Evolutionary conservation across 2,113 vertebrate genomes (phyloP).

Genomic region (Heptranchias perlo): DNA sequence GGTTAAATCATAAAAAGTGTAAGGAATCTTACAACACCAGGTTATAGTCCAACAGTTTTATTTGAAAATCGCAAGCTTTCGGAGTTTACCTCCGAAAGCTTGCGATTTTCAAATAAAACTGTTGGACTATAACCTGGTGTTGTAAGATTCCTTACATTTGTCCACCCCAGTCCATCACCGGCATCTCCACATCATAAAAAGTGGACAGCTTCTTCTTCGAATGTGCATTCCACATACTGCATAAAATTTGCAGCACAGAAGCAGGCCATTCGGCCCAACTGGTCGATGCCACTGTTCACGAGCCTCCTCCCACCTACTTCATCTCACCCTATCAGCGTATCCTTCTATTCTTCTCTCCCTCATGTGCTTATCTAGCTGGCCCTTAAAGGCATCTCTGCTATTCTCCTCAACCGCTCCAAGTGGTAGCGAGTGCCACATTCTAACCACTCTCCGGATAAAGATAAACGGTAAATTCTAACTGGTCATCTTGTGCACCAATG

Average conservation of each 20-base stretch:
- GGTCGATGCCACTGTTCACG: not conserved
- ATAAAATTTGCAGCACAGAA: not conserved
- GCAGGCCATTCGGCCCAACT: not conserved
- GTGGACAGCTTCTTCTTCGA: slow-evolving; percentile 37
- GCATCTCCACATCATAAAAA: too few relatives aligned
- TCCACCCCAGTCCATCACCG: too few relatives aligned
- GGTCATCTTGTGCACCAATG: not conserved
- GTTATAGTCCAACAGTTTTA: too few relatives aligned
- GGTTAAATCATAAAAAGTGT: not conserved
- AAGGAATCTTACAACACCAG: too few relatives aligned
- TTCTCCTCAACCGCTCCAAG: not conserved
- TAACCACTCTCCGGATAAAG: not conserved
- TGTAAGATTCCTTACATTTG: too few relatives aligned
- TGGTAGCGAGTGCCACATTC: not conserved
- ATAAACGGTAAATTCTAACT: not conserved
- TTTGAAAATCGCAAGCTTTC: too few relatives aligned
- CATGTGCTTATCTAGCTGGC: not conserved
- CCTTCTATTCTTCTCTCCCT: not conserved
- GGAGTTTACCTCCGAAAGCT: too few relatives aligned
- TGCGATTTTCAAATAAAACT: too few relatives aligned
- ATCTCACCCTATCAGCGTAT: not conserved
- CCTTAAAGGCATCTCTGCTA: not conserved
- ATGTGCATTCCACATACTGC: not conserved
- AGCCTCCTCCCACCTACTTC: not conserved
- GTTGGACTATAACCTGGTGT: too few relatives aligned